A percentile compares a stretch with the other conserved stretches of the same genome.
These are phyloP conservation scores for Orchesella flavescens DNA, from an alignment of 2,888 invertebrate genomes.

Conservation along the genomic window DNA sequence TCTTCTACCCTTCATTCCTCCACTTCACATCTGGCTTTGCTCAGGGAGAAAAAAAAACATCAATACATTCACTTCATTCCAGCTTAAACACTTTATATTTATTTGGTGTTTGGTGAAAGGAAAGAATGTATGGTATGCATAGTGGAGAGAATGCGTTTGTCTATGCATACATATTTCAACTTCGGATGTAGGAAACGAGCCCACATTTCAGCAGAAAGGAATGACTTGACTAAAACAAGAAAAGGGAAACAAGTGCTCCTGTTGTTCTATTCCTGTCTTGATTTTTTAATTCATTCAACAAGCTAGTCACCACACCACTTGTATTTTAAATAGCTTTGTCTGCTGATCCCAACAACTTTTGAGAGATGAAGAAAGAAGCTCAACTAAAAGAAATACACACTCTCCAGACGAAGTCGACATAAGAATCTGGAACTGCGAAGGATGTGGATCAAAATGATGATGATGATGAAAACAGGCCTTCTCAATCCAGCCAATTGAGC, in stretches of 20 bases:
- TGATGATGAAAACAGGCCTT: background rate
- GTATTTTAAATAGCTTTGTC: no score
- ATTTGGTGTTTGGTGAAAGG: slow-evolving; percentile 34
- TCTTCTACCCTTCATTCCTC: background rate
- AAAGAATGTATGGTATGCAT: slow-evolving; percentile 53
- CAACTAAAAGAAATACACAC: background rate
- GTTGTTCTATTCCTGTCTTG: slow-evolving; percentile 40
- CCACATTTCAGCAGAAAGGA: slow-evolving; percentile 5
- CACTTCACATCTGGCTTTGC: slow-evolving; percentile 10
- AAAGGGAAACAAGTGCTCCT: slow-evolving; percentile 61
- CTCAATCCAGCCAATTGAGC: slow-evolving; percentile 3
- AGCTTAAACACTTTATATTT: background rate
- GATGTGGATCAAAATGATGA: background rate
- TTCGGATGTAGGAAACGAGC: no score
- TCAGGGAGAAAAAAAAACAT: background rate
- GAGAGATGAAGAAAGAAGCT: no score
- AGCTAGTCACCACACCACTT: slow-evolving; percentile 11
- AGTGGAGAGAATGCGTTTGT: no score
- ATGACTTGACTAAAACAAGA: slow-evolving; percentile 61
- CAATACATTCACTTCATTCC: background rate
- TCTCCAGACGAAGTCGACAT: slow-evolving; percentile 8
- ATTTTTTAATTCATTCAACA: slow-evolving; percentile 27
- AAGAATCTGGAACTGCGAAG: background rate
- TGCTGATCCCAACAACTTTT: no score
- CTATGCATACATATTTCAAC: no score